Evolutionary conservation across 2,797 vertebrate species (phyloP), one percentile per base, ranked within the genome.

Genomic region (Schizopygopsis malacanthus): DNA sequence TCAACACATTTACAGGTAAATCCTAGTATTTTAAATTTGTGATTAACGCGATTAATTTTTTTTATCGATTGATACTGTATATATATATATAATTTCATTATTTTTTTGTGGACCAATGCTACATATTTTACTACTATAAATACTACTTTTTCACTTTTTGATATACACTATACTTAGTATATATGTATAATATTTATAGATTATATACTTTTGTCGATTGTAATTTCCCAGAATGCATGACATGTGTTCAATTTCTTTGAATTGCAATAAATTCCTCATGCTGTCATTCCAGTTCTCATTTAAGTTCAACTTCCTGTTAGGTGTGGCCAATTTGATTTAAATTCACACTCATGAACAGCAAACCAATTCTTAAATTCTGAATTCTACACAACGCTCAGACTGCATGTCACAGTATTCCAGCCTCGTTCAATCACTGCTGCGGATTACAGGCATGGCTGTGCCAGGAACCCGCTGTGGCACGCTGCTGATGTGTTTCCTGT

Each of bases 401-500:
- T 52, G 61, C 0, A 65, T 52, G 33, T 59, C 61, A 20, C 83
- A 56, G 65, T 61, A 65, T 43, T 85, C 39, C 73, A 81, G 54
- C 41, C 61, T 90, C 75, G 82, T 87, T 88, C 81, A 88, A 86
- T 75, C 65, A 81, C 81, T 75, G 87, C 85, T 82, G 85, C 15
- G 67, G 86, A 84, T 82, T 81, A 86, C 81, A 65, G 84, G 52
- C 47, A 56, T 80, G 45, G 45, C 18, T 84, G 81, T 87, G 81
- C 87, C 84, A 88, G 73, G 75, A 87, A 82, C 86, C 85, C 83
- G 69, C 84, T 86, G 84, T 86, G 71, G 78, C 59, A 72, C 16
- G 43, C 77, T 83, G 87, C 85, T 77, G 86, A 84, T 89, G 90
- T 85, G 87, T 83, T 88, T 90, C 82, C 83, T 89, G 88, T 87